These are phyloP conservation scores for Diorhabda sublineata DNA, from an alignment of 1,140 invertebrate species.

Conservation along the genomic window DNA sequence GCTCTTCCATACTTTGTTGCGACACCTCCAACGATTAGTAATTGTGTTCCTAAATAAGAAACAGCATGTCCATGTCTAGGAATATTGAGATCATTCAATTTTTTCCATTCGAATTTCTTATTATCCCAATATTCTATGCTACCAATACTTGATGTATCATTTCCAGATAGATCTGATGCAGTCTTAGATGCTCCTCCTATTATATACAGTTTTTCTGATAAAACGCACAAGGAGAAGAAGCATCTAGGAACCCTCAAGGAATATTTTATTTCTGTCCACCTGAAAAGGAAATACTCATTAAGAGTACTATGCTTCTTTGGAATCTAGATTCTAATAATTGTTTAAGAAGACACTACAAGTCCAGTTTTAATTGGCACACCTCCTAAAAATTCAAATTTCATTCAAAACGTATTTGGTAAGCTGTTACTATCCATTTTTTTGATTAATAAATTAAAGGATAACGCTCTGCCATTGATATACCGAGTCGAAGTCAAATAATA, in stretches of 20 bases:
- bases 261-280: constrained; percentile 55
- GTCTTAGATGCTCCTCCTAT: constrained; percentile 57
- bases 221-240: constrained; percentile 53
- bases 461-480: no score
- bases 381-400: no score
- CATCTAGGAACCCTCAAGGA: constrained; percentile 49
- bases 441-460: no score
- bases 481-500: no score
- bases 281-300: constrained; percentile 29
- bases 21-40: constrained; percentile 59
- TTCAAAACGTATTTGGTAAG: no score
- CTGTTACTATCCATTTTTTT: no score
- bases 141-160: constrained; percentile 54
- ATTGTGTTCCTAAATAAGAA: constrained; percentile 56
- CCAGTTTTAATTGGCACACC: no score
- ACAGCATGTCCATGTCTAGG: constrained; percentile 59
- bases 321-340: no score
- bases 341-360: no score
- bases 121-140: constrained; percentile 57
- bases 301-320: no score
- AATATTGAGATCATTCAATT: constrained; percentile 54
- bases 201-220: constrained; percentile 56
- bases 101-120: constrained; percentile 51
- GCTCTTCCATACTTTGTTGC: constrained; percentile 59
- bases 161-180: constrained; percentile 50